Evolutionary conservation across 2,113 vertebrate genomes (phyloP).

Genomic region (Vanacampus margaritifer): DNA sequence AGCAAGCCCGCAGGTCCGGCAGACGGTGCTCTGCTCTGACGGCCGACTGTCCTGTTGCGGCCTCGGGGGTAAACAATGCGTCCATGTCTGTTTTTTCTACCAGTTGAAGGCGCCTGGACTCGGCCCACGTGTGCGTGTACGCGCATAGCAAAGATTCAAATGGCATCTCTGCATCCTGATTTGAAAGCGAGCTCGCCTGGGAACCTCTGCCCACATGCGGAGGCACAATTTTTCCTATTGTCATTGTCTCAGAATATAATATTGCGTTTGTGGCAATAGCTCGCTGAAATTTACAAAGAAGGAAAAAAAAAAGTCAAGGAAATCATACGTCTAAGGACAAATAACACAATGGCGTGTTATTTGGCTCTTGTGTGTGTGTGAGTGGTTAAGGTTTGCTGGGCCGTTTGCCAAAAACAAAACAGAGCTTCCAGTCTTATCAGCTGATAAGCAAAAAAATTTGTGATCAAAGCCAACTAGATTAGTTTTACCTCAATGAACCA

Average conservation of each 20-base stretch:
- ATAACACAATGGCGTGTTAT: slow-evolving; percentile 12
- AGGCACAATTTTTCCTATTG: too few species aligned
- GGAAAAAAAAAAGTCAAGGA: too few species aligned
- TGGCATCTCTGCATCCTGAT: not conserved
- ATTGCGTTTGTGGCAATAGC: too few species aligned
- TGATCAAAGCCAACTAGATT: not conserved
- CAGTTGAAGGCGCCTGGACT: slow-evolving; percentile 34
- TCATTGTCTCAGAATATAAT: not conserved
- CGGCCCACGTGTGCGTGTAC: not conserved
- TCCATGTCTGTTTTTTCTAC: slow-evolving; percentile 33
- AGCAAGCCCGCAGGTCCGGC: slow-evolving; percentile 24
- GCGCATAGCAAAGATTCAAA: not conserved
- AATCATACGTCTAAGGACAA: too few species aligned
- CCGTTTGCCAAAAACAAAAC: slow-evolving; percentile 24
- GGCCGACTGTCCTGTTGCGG: slow-evolving; percentile 30
- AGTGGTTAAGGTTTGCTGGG: slow-evolving; percentile 21
- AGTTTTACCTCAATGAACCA: slow-evolving; percentile 12
- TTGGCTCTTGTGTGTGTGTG: slow-evolving; percentile 8
- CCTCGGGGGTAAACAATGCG: slow-evolving; percentile 44
- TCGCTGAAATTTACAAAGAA: too few species aligned
- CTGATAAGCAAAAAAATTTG: slow-evolving; percentile 36
- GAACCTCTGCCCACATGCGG: not conserved
- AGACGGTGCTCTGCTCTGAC: slow-evolving; percentile 39
- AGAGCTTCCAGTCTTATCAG: slow-evolving; percentile 25
- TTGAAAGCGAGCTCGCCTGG: not conserved